Evolutionary conservation across 2,888 invertebrate genomes (phyloP), one percentile per base, ranked within the genome.

Genomic region (Tortrix viridana): DNA sequence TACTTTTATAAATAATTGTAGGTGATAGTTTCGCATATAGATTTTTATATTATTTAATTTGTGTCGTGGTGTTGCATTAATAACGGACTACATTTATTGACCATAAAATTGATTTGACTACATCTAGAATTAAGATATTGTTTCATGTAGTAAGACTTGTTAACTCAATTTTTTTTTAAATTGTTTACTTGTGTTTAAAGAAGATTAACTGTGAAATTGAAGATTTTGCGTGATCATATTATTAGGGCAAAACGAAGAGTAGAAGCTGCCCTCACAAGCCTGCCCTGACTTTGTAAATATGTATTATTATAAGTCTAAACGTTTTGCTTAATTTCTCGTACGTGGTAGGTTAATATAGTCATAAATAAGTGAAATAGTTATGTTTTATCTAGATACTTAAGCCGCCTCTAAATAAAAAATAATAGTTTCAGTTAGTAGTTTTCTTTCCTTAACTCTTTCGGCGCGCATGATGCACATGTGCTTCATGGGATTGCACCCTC

Each of bases 311-410:
- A 37, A 50, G 32, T 32, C 14, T 18, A n/a, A 16, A 14, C 19
- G 26, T 46, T 20, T 22, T 32, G 12, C 52, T 46, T 38, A 50
- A 19, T 41, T 41, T 61, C 22, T 38, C 41, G 50, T 57, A 37
- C 19, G 52, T 47, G 22, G 12, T 63, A 57, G 52, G 47, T 46
- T 48, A 60, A 14, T 23, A 16, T 57, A 58, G 53, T 38, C 9
- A 43, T 63, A 53, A 58, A 46, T 47, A 5, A n/a, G 41, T 41
- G 41, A 41, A 41, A 53, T 52, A 63, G 48, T 63, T 57, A 50
- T 52, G 63, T 63, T 63, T 57, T 63, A 63, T 63, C 47, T 63
- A 63, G 63, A 26, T 63, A 58, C 20, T 47, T 63, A 63, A 63
- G 58, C 63, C 63, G 63, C 63, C 63, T 63, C 52, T 53, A 22